Evolutionary conservation across 2,113 vertebrate genomes (phyloP).

Genomic region (Cynopterus brachyotis): DNA sequence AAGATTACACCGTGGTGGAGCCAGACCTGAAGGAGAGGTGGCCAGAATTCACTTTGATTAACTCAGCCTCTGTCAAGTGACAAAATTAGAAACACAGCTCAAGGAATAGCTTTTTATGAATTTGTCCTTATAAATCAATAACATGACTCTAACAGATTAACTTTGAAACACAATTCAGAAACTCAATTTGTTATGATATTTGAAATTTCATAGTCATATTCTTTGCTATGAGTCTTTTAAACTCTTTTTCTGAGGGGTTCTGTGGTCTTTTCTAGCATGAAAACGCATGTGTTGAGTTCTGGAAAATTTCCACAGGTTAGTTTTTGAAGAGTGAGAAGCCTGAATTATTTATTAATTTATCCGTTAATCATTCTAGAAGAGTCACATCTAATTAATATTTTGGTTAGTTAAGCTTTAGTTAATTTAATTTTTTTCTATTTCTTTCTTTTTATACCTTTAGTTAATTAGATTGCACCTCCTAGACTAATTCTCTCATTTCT

Average conservation of each 20-base stretch:
- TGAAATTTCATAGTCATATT: not conserved
- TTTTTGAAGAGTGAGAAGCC: not conserved
- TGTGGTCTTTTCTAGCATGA: not conserved
- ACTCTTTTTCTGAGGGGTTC: not conserved
- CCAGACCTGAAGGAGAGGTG: too few relatives aligned
- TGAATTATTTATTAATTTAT: not conserved
- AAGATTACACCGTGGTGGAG: not conserved
- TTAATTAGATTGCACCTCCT: not conserved
- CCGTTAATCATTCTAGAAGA: not conserved
- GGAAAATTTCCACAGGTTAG: not conserved
- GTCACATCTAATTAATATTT: not conserved
- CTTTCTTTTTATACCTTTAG: not conserved
- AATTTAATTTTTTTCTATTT: not conserved
- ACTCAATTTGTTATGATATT: not conserved
- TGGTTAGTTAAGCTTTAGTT: not conserved
- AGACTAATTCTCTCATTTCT: not conserved
- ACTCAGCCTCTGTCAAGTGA: not conserved
- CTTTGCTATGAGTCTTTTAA: not conserved
- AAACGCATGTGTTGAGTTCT: not conserved
- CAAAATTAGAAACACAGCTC: not conserved
- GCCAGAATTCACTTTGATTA: not conserved
- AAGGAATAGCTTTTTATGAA: not conserved
- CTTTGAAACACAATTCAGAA: not conserved
- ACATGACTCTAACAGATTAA: not conserved
- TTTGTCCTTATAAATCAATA: not conserved